Base-by-base conservation (phyloP, 2,797 vertebrate species). In the Perodicticus potto region DNA sequence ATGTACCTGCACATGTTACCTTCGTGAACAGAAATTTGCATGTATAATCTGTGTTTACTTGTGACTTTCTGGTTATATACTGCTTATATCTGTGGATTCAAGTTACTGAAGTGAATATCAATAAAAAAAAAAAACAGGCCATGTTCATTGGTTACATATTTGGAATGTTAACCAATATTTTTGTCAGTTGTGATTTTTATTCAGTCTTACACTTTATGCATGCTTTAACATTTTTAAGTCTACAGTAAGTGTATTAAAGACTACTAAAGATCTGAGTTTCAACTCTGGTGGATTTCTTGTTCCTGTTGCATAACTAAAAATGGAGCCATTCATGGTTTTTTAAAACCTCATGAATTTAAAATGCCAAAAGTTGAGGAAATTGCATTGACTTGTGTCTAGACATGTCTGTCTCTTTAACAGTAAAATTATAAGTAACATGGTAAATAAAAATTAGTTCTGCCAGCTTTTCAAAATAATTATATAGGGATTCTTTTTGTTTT, bases 31-130 rank as follows among this genome's bases (percentile, higher is more conserved):
- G 97, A 97, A 98, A 96, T 98, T 98, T 99, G 98, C 98, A 98
- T 98, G 98, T 98, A 98, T 98, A 98, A 98, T 98, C 97, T 98
- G 98, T 98, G 98, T 98, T 98, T 98, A 98, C 98, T 98, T 98
- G 98, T 99, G 98, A 98, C 97, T 97, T 98, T 98, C 98, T 98
- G 97, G 98, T 98, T 98, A 97, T 98, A 98, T 98, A 98, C 98
- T 98, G 98, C 98, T 98, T 98, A 97, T 99, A 97, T 98, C 98
- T 98, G 98, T 99, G 98, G 98, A 97, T 98, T 98, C 97, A 97
- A 98, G 97, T 98, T 98, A 98, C 98, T 98, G 98, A 98, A 98
- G 98, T 99, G 98, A 98, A 98, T 98, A 98, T 97, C 98, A 99
- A 99, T 99, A n/a, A n/a, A 98, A 99, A 96, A 97, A 96, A 97